Conservation (phyloP, 2,797 vertebrate species). For the Sebastolobus altivelis region DNA sequence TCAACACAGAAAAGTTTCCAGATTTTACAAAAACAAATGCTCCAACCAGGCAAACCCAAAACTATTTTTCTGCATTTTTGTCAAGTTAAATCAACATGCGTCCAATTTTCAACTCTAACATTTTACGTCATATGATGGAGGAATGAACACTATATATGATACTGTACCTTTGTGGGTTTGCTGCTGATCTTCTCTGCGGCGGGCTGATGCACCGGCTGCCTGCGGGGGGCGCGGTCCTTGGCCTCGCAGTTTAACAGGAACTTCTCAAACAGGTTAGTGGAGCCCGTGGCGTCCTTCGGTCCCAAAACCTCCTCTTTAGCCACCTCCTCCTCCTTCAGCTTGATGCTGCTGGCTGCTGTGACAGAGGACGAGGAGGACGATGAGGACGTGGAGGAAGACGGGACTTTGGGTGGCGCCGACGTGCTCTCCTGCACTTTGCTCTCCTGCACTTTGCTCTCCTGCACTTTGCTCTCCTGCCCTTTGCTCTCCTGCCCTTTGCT, state of each 20-base stretch:
- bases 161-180: conserved; percentile 79
- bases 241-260: conserved; percentile 86
- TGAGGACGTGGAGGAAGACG: conserved; percentile 71
- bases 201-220: conserved; percentile 61
- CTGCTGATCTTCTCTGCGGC: conserved; percentile 61
- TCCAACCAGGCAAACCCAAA: no score
- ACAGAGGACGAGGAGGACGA: conserved; percentile 64
- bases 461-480: conserved; percentile 40
- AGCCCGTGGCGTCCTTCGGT: conserved; percentile 73
- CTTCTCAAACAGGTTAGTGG: conserved; percentile 87
- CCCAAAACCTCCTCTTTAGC: conserved; percentile 74
- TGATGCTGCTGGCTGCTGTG: conserved; percentile 48
- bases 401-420: conserved; percentile 51
- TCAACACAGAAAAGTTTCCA: not conserved
- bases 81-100: not conserved
- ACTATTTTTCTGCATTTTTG: not conserved
- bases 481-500: conserved; percentile 67
- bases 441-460: not conserved
- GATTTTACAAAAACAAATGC: not conserved
- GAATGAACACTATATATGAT: not conserved
- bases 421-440: conserved; percentile 60
- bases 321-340: conserved; percentile 72
- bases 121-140: not conserved
- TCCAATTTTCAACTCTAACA: not conserved
- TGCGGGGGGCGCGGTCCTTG: conserved; percentile 83